phyloP scores from a whole-genome alignment of 1,140 invertebrate species.

The Alviniconcha marisindica region DNA sequence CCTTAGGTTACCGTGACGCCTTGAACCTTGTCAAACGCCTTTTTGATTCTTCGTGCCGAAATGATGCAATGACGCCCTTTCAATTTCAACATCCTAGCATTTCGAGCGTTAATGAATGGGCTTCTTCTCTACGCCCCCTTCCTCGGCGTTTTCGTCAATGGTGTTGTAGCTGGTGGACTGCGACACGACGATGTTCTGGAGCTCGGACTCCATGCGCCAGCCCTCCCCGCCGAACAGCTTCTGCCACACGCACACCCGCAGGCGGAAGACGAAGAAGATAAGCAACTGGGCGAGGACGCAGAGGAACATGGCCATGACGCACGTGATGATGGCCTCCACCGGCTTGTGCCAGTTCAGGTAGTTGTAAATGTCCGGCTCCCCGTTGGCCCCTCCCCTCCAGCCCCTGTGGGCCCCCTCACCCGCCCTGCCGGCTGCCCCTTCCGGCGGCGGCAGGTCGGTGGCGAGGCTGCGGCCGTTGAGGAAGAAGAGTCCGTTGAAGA shows the following conservation, averaged over 20 bases:
- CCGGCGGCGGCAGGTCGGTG: constrained; percentile 2
- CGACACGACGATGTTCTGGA: constrained; percentile 63
- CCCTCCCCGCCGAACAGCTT: constrained; percentile 50
- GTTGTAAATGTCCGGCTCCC: constrained; percentile 57
- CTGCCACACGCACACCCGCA: constrained; percentile 58
- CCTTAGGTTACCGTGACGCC: neutral
- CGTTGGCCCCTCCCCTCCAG: neutral
- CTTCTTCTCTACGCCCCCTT: neutral
- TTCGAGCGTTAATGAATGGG: neutral
- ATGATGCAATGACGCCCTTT: too few species aligned
- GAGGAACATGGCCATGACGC: constrained; percentile 63
- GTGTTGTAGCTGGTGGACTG: constrained; percentile 50
- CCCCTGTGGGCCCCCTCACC: too few species aligned
- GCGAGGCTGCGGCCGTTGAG: constrained; percentile 67
- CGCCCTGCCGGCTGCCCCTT: neutral
- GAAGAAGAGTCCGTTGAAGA: constrained; percentile 73
- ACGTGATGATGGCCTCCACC: constrained; percentile 67
- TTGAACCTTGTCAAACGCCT: neutral
- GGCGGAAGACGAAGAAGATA: constrained; percentile 60
- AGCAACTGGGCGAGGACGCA: constrained; percentile 61
- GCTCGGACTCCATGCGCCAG: constrained; percentile 59
- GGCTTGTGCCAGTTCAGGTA: constrained; percentile 71
- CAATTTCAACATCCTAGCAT: neutral
- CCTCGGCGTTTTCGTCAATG: constrained; percentile 36
- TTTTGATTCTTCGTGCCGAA: neutral